These are phyloP conservation scores for Perdix hodgsoniae DNA, from an alignment of 2,797 vertebrate species.

Conservation along the genomic window DNA sequence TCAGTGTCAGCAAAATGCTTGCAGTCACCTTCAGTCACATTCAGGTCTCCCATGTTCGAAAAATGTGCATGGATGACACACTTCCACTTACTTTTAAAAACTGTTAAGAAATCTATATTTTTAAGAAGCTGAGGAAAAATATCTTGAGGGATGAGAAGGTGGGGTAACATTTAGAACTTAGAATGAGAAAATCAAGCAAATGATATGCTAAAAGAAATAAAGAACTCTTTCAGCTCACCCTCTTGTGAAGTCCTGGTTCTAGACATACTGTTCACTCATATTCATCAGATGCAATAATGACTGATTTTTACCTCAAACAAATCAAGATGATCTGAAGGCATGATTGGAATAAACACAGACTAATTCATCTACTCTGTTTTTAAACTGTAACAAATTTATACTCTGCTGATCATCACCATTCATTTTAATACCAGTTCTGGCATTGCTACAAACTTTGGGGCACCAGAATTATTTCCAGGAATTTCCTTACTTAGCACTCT, in stretches of 20 bases:
- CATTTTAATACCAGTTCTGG: background rate
- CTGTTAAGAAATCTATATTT: slow-evolving; percentile 12
- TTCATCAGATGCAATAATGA: background rate
- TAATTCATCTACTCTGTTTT: background rate
- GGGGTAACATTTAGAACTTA: background rate
- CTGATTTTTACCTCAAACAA: slow-evolving; percentile 12
- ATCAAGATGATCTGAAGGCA: background rate
- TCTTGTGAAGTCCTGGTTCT: background rate
- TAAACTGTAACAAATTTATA: slow-evolving; percentile 3
- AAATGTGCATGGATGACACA: slow-evolving; percentile 19
- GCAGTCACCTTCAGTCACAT: background rate
- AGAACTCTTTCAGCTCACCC: background rate
- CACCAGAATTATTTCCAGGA: background rate
- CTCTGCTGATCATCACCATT: background rate
- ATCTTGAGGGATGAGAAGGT: background rate
- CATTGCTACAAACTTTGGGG: background rate
- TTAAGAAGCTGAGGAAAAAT: background rate
- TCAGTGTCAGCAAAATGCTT: background rate
- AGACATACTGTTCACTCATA: background rate
- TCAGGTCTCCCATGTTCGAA: background rate
- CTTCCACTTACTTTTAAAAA: slow-evolving; percentile 30
- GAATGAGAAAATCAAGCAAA: background rate
- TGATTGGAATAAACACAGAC: background rate
- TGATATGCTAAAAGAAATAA: background rate
- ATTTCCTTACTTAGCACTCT: background rate